phyloP scores from a whole-genome alignment of 2,888 invertebrate species.

The Cyclophora punctaria region DNA sequence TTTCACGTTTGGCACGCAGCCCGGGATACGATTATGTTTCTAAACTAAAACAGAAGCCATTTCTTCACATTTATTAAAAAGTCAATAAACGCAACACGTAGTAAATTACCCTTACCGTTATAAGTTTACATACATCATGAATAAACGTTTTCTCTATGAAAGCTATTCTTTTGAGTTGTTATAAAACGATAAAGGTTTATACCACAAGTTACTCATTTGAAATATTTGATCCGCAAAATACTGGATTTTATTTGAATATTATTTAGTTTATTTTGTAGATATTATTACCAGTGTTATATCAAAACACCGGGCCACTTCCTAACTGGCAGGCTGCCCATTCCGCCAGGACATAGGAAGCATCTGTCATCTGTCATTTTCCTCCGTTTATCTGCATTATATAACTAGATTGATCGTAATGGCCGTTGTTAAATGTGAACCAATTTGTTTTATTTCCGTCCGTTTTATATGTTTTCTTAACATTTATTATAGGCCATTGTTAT shows the following conservation, averaged over 20 bases:
- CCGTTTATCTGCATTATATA: slow-evolving; percentile 18
- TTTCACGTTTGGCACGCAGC: slow-evolving; percentile 44
- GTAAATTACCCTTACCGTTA: too few relatives aligned
- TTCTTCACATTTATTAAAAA: slow-evolving; percentile 15
- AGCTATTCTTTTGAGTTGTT: too few relatives aligned
- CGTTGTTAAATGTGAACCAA: slow-evolving; percentile 6
- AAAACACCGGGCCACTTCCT: slow-evolving; percentile 26
- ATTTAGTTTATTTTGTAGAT: too few relatives aligned
- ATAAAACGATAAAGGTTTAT: too few relatives aligned
- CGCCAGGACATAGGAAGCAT: slow-evolving; percentile 28
- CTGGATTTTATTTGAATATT: too few relatives aligned
- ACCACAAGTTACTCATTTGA: too few relatives aligned
- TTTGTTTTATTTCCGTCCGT: slow-evolving; percentile 8
- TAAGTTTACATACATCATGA: too few relatives aligned
- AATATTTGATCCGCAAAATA: too few relatives aligned
- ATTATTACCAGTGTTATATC: neutral
- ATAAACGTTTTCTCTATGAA: too few relatives aligned
- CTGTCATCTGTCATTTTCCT: slow-evolving; percentile 32
- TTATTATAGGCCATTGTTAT: neutral
- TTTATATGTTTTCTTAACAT: slow-evolving; percentile 7
- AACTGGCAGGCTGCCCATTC: slow-evolving; percentile 20
- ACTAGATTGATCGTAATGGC: slow-evolving; percentile 9
- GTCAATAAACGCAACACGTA: too few relatives aligned
- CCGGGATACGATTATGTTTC: slow-evolving; percentile 39
- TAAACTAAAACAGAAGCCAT: slow-evolving; percentile 35